Conservation (phyloP, 2,888 invertebrate species). For the Pyrochroa serraticornis region DNA sequence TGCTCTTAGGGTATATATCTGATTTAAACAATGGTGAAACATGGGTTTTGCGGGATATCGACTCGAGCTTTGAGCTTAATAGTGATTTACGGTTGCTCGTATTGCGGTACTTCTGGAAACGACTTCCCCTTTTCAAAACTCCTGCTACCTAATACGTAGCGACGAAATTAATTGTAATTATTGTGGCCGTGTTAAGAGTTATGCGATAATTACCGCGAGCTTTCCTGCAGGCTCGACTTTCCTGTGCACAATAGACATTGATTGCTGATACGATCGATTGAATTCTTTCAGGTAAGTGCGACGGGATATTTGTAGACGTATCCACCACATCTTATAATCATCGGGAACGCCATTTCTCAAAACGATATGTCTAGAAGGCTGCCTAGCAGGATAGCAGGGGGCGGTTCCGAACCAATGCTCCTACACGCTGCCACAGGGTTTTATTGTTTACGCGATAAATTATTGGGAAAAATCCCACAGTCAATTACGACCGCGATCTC, state of each 20-base stretch:
- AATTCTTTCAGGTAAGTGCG: constrained; percentile 4
- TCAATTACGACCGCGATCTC: too few species aligned
- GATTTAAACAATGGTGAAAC: constrained; percentile 36
- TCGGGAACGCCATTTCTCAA: constrained; percentile 8
- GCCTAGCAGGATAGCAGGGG: constrained; percentile 14
- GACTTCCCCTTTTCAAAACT: too few species aligned
- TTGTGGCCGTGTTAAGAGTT: constrained; percentile 17
- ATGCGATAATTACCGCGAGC: constrained; percentile 22
- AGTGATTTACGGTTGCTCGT: constrained; percentile 23
- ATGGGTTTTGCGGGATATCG: constrained; percentile 32
- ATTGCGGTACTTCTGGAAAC: constrained; percentile 18
- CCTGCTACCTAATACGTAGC: too few species aligned
- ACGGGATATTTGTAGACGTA: constrained; percentile 7
- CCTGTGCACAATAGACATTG: constrained; percentile 11
- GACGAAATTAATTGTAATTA: constrained; percentile 11
- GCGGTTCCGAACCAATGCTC: constrained; percentile 25
- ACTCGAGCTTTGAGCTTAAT: constrained; percentile 30
- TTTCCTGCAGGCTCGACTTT: neutral
- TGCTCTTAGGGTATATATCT: constrained; percentile 36
- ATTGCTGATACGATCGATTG: constrained; percentile 20
- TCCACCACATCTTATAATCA: constrained; percentile 7
- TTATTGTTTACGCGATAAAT: neutral
- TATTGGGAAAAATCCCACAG: too few species aligned
- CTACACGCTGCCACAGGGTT: neutral
- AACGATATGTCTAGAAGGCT: constrained; percentile 15